Percentiles rank a stretch among this genome's conserved stretches.
Conservation (phyloP, 2,888 invertebrate species). For the Oscheius sp. region DNA sequence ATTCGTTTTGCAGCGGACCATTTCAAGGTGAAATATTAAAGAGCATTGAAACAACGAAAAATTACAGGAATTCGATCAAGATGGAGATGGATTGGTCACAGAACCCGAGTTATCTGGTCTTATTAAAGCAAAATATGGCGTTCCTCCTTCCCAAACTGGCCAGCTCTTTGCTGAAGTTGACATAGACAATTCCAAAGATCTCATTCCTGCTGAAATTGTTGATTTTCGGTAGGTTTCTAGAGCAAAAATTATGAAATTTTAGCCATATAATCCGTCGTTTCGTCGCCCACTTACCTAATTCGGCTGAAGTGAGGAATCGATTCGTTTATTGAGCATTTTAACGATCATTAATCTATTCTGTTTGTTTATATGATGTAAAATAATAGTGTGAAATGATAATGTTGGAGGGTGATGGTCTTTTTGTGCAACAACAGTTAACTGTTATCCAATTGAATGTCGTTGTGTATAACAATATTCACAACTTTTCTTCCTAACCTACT, state of each 20-base stretch:
- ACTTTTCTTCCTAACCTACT: too few relatives aligned
- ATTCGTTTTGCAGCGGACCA: slow-evolving; percentile 69
- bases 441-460: too few relatives aligned
- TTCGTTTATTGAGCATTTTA: background rate
- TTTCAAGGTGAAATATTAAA: slow-evolving; percentile 63
- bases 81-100: slow-evolving; percentile 62
- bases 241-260: background rate
- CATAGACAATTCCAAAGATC: slow-evolving; percentile 59
- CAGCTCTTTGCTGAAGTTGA: slow-evolving; percentile 64
- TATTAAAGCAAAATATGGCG: slow-evolving; percentile 64
- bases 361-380: slow-evolving; percentile 3
- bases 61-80: slow-evolving; percentile 61
- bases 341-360: background rate
- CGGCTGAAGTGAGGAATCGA: slow-evolving; percentile 16
- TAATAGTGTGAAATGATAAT: too few relatives aligned
- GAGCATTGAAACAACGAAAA: background rate
- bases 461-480: too few relatives aligned
- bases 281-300: background rate
- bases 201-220: slow-evolving; percentile 67
- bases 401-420: too few relatives aligned
- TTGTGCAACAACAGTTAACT: too few relatives aligned
- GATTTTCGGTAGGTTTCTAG: slow-evolving; percentile 58
- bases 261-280: slow-evolving; percentile 19
- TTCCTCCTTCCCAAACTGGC: slow-evolving; percentile 55
- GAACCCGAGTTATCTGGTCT: slow-evolving; percentile 62